Base-by-base conservation (phyloP, 2,797 vertebrate species). In the Hippocampus kuda region DNA sequence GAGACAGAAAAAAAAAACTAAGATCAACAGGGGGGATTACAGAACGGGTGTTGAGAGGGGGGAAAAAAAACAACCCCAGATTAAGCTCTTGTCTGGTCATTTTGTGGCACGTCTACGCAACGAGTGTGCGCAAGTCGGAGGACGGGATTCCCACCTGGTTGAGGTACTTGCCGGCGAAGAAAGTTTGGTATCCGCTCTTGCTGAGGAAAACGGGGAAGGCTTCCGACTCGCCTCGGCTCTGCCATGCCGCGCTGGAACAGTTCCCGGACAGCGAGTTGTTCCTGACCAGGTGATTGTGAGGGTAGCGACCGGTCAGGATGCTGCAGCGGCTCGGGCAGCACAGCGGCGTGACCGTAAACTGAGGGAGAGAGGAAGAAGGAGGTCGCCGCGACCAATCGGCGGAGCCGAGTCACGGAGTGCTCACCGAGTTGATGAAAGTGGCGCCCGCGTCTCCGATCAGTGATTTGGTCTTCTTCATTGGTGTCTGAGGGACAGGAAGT, bases 241-340 rank as follows among this genome's bases (percentile, higher is more conserved):
- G 91, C 92, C 92, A 93, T 15, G 38, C 72, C 0, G 24, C 3
- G 67, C 92, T 91, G 82, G 92, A 92, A 82, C 92, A 93, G 88
- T 92, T 93, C 9, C 92, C 92, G 0, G 78, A 80, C 73, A 91
- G 67, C 0, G 91, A 92, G 85, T 93, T 92, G 84, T 93, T 93
- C 69, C 85, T 83, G 71, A 92, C 92, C 75, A 72, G 76, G 75
- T 93, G 91, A 84, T 93, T 93, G 85, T 93, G 92, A 1, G 90
- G 90, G 78, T 93, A 93, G 66, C 64, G 89, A 2, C 92, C 92
- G 0, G 89, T 89, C 67, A 93, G 54, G 10, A 93, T 81, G 74
- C 91, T 91, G 83, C 91, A 90, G 24, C 91, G 78, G 67, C 92
- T 93, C 34, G 92, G 92, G 79, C 92, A 93, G 84, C 92, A 92